phyloP scores from a whole-genome alignment of 2,888 invertebrate genomes.

The Coecobrya sp. region DNA sequence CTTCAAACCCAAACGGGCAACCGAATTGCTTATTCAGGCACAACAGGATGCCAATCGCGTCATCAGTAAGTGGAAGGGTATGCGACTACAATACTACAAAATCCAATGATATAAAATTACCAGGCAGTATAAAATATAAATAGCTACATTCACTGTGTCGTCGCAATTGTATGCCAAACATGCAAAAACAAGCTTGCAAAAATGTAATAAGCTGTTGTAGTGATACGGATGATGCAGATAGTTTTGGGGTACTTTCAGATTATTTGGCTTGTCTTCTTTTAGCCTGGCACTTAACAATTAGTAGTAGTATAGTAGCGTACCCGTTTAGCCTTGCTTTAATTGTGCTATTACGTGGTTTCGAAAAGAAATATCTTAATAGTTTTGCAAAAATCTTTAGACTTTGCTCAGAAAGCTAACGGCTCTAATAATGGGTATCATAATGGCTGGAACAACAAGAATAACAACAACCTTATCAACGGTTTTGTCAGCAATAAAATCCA shows the following conservation, averaged over 20 bases:
- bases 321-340: background rate
- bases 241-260: background rate
- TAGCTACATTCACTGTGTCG: background rate
- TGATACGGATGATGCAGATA: background rate
- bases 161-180: too few relatives aligned
- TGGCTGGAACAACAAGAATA: slow-evolving; percentile 71
- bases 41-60: slow-evolving; percentile 89
- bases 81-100: slow-evolving; percentile 58
- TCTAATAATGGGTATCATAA: slow-evolving; percentile 78
- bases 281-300: background rate
- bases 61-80: slow-evolving; percentile 89
- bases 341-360: background rate
- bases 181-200: background rate
- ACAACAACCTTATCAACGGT: slow-evolving; percentile 84
- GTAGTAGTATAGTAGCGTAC: slow-evolving; percentile 16
- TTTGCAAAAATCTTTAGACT: slow-evolving; percentile 60
- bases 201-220: background rate
- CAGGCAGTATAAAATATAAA: background rate
- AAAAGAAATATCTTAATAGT: background rate
- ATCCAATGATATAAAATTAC: background rate
- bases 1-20: slow-evolving; percentile 91
- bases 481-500: slow-evolving; percentile 70
- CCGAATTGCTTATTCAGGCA: slow-evolving; percentile 90
- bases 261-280: background rate
- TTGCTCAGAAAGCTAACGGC: slow-evolving; percentile 83